Evolutionary conservation across 2,888 invertebrate species (phyloP).

Genomic region (Orchesella flavescens): DNA sequence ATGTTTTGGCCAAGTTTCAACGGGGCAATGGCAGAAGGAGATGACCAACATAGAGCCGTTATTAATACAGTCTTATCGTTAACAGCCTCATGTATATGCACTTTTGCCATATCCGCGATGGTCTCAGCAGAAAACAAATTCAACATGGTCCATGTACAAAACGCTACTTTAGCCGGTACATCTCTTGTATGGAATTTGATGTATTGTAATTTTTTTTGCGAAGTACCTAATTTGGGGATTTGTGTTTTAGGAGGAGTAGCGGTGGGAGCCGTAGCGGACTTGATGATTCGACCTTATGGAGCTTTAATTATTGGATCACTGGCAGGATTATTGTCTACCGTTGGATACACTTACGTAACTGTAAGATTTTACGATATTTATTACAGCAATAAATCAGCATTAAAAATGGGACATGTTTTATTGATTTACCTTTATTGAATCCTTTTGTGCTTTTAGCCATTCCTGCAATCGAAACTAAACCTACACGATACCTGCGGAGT

Average conservation of each 20-base stretch:
- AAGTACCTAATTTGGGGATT: background rate
- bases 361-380: constrained; percentile 70
- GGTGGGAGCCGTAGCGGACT: constrained; percentile 86
- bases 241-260: constrained; percentile 86
- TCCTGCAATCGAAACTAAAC: constrained; percentile 77
- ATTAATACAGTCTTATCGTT: constrained; percentile 95
- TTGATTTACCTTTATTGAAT: background rate
- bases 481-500: constrained; percentile 94
- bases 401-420: too few species aligned
- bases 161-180: constrained; percentile 86
- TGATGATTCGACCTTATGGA: constrained; percentile 86
- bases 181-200: too few species aligned
- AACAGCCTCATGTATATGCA: constrained; percentile 85
- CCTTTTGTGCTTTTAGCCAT: constrained; percentile 78
- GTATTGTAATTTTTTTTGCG: background rate
- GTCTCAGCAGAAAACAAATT: constrained; percentile 84
- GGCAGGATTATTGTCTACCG: constrained; percentile 85
- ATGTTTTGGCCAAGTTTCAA: constrained; percentile 87
- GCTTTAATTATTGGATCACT: constrained; percentile 86
- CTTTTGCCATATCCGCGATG: constrained; percentile 88
- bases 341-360: constrained; percentile 84
- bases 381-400: too few species aligned
- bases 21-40: constrained; percentile 81
- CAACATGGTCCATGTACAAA: constrained; percentile 95
- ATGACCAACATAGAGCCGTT: constrained; percentile 87